Percentiles rank a stretch among this genome's conserved stretches.
phyloP scores from a whole-genome alignment of 1,140 invertebrate species.

The Macrostomum lignano region DNA sequence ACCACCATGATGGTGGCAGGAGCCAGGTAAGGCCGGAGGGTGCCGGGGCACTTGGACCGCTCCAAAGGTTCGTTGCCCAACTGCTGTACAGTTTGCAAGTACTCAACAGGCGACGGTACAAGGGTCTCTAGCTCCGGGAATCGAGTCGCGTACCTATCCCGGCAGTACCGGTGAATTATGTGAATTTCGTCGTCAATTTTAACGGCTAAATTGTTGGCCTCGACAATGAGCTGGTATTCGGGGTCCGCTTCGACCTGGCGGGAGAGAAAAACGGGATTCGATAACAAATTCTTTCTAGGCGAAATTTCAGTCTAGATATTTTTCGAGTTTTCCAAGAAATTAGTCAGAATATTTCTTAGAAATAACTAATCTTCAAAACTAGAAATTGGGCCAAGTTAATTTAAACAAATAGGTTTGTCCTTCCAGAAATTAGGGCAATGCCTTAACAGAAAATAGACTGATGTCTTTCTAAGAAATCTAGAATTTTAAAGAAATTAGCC shows the following conservation, averaged over 20 bases:
- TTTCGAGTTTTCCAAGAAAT: too few species aligned
- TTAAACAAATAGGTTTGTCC: too few species aligned
- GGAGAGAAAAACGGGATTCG: too few species aligned
- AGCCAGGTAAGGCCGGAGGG: conserved; percentile 60
- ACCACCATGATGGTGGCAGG: conserved; percentile 99
- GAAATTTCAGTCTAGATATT: too few species aligned
- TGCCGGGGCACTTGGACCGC: conserved; percentile 80
- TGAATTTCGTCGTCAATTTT: conserved; percentile 61
- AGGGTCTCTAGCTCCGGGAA: conserved; percentile 92
- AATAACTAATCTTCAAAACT: too few species aligned
- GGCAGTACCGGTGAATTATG: conserved; percentile 70
- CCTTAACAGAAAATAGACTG: too few species aligned
- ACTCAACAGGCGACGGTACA: conserved; percentile 61
- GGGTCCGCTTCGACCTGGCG: conserved; percentile 37
- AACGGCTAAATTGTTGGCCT: conserved; percentile 75
- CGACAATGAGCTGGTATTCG: conserved; percentile 76
- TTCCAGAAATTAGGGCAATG: too few species aligned
- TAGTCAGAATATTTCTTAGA: too few species aligned
- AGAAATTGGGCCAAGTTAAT: too few species aligned
- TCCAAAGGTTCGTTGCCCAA: conserved; percentile 72
- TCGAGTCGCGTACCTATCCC: conserved; percentile 82
- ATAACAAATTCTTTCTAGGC: too few species aligned
- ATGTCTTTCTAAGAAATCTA: too few species aligned
- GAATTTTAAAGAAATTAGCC: too few species aligned
- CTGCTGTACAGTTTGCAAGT: conserved; percentile 67